Percentiles rank a stretch among this genome's conserved stretches.
Evolutionary conservation across 2,888 invertebrate species (phyloP).

Genomic region (Thumatha senex): DNA sequence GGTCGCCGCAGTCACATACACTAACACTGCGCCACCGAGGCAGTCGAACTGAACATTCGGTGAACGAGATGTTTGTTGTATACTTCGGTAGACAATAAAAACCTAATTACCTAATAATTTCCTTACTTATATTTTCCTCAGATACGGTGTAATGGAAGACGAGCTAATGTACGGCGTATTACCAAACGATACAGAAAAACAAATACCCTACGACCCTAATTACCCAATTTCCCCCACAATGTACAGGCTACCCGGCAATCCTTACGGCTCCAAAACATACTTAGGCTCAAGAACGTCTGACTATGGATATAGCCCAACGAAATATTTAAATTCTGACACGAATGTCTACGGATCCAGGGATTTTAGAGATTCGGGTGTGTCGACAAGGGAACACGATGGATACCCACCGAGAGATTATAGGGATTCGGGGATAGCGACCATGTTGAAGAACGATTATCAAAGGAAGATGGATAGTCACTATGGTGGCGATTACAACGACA

Average conservation of each 20-base stretch:
- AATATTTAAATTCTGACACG: slow-evolving; percentile 65
- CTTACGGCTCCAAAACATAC: slow-evolving; percentile 78
- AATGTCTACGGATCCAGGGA: slow-evolving; percentile 72
- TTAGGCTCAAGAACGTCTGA: slow-evolving; percentile 72
- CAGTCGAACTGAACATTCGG: no score
- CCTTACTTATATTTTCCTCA: slow-evolving; percentile 38
- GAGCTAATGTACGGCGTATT: slow-evolving; percentile 75
- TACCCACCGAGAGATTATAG: slow-evolving; percentile 73
- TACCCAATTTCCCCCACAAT: slow-evolving; percentile 78
- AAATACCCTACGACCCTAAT: slow-evolving; percentile 74
- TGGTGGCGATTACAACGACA: slow-evolving; percentile 82
- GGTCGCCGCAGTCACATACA: no score
- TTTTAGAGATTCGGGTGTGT: slow-evolving; percentile 64
- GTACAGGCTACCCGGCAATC: slow-evolving; percentile 74
- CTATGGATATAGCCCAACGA: slow-evolving; percentile 77
- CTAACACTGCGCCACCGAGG: no score
- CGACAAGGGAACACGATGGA: slow-evolving; percentile 70
- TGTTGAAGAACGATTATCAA: slow-evolving; percentile 81
- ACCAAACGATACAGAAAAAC: slow-evolving; percentile 71
- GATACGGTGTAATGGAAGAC: slow-evolving; percentile 77
- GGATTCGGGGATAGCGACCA: slow-evolving; percentile 77
- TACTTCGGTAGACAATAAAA: no score
- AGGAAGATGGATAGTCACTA: slow-evolving; percentile 76
- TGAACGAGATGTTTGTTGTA: no score
- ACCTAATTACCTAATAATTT: no score